A percentile compares a stretch with the other conserved stretches of the same genome.
Conservation (phyloP, 2,113 vertebrate species). For the Pterocles gutturalis region DNA sequence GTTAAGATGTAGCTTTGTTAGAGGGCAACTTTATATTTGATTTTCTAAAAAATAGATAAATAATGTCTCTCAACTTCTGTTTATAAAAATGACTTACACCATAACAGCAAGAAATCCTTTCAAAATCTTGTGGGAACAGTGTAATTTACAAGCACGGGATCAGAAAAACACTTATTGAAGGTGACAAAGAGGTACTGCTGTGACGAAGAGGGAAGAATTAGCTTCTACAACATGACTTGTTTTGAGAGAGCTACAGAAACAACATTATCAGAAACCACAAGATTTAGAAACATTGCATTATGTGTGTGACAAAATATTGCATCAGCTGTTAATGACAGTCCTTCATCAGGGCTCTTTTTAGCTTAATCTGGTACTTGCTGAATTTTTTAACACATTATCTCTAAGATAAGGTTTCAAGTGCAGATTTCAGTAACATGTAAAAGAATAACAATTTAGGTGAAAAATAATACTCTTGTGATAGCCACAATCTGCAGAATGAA, state of each 20-base stretch:
- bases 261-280: not conserved
- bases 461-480: not conserved
- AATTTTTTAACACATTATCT: not conserved
- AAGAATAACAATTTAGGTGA: not conserved
- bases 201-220: not conserved
- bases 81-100: not conserved
- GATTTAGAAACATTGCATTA: not conserved
- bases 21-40: not conserved
- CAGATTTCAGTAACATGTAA: not conserved
- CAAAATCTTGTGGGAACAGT: not conserved
- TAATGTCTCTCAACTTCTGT: not conserved
- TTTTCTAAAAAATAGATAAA: not conserved
- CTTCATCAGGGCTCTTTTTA: not conserved
- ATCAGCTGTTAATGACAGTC: not conserved
- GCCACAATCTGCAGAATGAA: not conserved
- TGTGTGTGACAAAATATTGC: not conserved
- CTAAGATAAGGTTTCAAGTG: not conserved
- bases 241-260: not conserved
- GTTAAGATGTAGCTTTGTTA: not conserved
- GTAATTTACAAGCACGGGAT: not conserved
- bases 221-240: not conserved
- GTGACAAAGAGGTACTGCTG: not conserved
- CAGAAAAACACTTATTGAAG: conserved; percentile 1
- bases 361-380: not conserved
- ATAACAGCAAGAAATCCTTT: not conserved